These are phyloP conservation scores for Proterorhinus semilunaris DNA, from an alignment of 2,113 vertebrate species.

Conservation along the genomic window DNA sequence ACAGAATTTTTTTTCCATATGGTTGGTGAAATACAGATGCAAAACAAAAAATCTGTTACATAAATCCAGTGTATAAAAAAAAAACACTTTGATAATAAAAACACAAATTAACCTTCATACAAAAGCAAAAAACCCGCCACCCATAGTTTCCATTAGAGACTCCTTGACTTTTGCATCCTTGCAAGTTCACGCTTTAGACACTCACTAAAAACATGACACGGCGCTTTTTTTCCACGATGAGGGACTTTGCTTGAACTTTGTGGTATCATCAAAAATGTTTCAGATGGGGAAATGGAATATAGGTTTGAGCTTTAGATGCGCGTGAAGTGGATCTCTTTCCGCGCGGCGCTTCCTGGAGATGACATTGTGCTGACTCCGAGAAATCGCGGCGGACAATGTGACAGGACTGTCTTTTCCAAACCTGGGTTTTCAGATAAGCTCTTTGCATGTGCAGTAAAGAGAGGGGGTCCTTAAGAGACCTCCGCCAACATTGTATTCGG, in stretches of 20 bases:
- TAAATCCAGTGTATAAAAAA: too few species aligned
- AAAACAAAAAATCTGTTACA: too few species aligned
- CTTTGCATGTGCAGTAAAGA: conserved; percentile 21
- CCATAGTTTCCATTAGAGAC: neutral
- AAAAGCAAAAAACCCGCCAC: too few species aligned
- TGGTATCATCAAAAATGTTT: conserved; percentile 2
- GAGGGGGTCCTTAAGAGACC: conserved; percentile 43
- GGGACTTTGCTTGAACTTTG: neutral
- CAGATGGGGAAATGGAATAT: neutral
- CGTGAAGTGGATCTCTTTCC: neutral
- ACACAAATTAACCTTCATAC: too few species aligned
- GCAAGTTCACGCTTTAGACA: neutral
- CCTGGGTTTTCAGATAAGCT: conserved; percentile 28
- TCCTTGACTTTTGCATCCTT: neutral
- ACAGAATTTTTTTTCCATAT: too few species aligned
- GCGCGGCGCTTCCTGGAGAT: neutral
- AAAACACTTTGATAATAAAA: too few species aligned
- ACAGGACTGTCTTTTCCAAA: conserved; percentile 39
- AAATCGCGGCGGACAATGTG: conserved; percentile 9
- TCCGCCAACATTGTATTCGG: conserved; percentile 16
- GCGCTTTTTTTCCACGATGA: neutral
- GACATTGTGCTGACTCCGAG: conserved; percentile 24
- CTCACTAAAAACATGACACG: neutral
- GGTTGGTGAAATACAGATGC: too few species aligned
- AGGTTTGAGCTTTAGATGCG: neutral